Conservation (phyloP, 2,888 invertebrate species). For the Cheiracanthium punctorium region DNA sequence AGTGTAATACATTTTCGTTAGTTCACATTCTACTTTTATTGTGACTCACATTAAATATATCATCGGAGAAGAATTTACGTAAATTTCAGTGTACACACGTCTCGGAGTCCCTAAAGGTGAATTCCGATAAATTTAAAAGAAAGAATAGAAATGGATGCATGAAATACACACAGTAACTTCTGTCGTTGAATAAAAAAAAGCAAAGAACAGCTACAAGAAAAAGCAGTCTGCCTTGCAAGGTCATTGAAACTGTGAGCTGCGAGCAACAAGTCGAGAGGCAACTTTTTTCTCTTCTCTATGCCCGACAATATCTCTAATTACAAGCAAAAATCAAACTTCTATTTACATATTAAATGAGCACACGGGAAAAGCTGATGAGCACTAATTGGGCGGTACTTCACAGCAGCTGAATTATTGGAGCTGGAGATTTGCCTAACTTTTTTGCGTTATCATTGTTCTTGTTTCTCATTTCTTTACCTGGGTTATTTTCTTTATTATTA, state of each 20-base stretch:
- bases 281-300: neutral
- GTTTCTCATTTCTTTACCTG: neutral
- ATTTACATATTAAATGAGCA: conserved; percentile 16
- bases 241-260: conserved; percentile 7
- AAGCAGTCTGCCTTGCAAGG: conserved; percentile 25
- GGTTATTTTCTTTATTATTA: too few relatives aligned
- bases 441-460: neutral
- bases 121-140: too few relatives aligned
- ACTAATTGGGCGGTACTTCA: neutral
- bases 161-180: too few relatives aligned
- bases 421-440: neutral
- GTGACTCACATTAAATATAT: too few relatives aligned
- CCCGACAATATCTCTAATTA: conserved; percentile 6
- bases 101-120: too few relatives aligned
- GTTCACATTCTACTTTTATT: too few relatives aligned
- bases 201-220: neutral
- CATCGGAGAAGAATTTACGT: too few relatives aligned
- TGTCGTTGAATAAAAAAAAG: neutral
- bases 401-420: neutral
- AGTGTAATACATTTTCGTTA: too few relatives aligned
- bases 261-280: neutral
- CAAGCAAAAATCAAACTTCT: neutral
- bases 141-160: too few relatives aligned
- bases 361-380: neutral
- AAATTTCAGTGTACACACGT: too few relatives aligned